These are phyloP conservation scores for Agrotis clavis DNA, from an alignment of 2,888 invertebrate species.

Conservation along the genomic window DNA sequence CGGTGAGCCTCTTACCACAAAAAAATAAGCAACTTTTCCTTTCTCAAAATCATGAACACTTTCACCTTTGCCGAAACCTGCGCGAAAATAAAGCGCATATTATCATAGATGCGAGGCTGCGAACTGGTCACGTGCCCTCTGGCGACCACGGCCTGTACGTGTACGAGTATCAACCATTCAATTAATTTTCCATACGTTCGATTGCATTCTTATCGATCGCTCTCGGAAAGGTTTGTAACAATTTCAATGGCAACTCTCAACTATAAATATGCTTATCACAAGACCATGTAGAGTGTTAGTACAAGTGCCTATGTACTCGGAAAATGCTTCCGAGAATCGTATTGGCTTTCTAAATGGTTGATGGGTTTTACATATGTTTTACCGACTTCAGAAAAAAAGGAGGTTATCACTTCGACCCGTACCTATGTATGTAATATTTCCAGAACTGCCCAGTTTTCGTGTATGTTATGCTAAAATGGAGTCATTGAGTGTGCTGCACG, in stretches of 20 bases:
- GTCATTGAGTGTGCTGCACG: background rate
- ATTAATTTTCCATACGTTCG: slow-evolving; percentile 58
- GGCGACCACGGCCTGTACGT: slow-evolving; percentile 22
- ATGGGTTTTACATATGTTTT: slow-evolving; percentile 44
- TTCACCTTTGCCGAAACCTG: slow-evolving; percentile 87
- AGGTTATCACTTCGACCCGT: no score
- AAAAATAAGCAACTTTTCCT: slow-evolving; percentile 89
- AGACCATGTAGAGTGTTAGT: slow-evolving; percentile 26
- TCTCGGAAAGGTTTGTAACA: slow-evolving; percentile 39
- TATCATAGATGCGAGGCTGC: slow-evolving; percentile 68
- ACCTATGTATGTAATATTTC: no score
- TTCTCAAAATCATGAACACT: slow-evolving; percentile 89
- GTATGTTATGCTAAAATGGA: slow-evolving; percentile 38
- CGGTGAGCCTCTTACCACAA: slow-evolving; percentile 80
- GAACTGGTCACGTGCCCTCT: slow-evolving; percentile 48
- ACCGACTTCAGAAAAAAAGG: no score
- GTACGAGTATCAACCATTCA: slow-evolving; percentile 34
- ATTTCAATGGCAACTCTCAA: slow-evolving; percentile 62
- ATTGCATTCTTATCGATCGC: slow-evolving; percentile 58
- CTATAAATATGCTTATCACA: slow-evolving; percentile 65
- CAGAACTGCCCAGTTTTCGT: no score
- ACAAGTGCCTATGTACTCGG: slow-evolving; percentile 25
- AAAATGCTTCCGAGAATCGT: slow-evolving; percentile 30
- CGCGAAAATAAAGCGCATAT: slow-evolving; percentile 76
- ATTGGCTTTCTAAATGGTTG: slow-evolving; percentile 51